phyloP scores from a whole-genome alignment of 2,797 vertebrate genomes.

The Catharus ustulatus region DNA sequence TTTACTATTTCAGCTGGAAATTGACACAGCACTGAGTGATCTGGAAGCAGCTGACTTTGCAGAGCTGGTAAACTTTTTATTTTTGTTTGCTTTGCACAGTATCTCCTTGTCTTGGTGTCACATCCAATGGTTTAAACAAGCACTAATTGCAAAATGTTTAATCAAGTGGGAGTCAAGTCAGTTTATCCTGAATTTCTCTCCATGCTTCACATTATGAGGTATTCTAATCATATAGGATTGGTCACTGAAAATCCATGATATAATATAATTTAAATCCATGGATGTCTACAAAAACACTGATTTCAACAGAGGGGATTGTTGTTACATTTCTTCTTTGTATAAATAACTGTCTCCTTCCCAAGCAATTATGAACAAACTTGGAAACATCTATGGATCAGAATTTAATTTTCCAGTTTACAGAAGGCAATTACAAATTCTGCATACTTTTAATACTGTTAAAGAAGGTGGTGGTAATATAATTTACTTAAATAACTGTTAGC shows the following conservation, averaged over 20 bases:
- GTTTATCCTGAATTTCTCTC: not conserved
- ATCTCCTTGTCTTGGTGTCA: not conserved
- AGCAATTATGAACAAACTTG: not conserved
- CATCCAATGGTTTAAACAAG: not conserved
- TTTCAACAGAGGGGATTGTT: not conserved
- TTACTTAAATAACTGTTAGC: not conserved
- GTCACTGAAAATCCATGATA: not conserved
- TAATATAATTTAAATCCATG: not conserved
- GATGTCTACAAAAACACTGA: not conserved
- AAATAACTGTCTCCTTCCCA: not conserved
- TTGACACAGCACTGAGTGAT: slow-evolving; percentile 90
- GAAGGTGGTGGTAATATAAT: not conserved
- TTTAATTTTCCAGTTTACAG: not conserved
- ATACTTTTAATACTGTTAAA: not conserved
- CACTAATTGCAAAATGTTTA: not conserved
- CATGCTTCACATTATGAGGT: not conserved
- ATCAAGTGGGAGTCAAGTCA: not conserved
- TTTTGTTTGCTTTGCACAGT: not conserved
- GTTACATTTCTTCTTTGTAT: not conserved
- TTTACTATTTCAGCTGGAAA: slow-evolving; percentile 82
- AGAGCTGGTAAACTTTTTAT: slow-evolving; percentile 86
- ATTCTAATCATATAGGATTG: not conserved
- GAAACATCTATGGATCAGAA: not conserved
- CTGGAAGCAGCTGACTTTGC: slow-evolving; percentile 96
- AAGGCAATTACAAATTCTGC: not conserved